Conservation (phyloP, 2,113 vertebrate genomes). For the Anseranas semipalmata region DNA sequence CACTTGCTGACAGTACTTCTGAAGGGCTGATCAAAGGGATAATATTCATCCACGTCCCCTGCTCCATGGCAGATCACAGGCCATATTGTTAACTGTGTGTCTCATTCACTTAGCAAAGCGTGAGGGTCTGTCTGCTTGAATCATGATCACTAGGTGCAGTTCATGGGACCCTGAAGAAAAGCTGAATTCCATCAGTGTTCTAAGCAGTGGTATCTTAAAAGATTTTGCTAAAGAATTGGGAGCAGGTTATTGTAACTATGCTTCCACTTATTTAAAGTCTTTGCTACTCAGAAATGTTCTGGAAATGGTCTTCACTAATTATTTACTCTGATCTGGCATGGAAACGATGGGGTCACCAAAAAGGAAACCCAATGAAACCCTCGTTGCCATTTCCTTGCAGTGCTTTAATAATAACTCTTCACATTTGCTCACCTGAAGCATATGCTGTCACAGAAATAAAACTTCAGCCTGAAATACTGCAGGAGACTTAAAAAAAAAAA, state of each 20-base stretch:
- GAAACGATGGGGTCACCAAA: not conserved
- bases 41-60: not conserved
- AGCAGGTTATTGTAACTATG: not conserved
- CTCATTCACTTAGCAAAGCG: constrained; percentile 46
- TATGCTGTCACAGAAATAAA: not conserved
- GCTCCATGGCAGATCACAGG: constrained; percentile 3
- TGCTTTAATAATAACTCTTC: not conserved
- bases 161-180: constrained; percentile 12
- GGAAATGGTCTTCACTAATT: not conserved
- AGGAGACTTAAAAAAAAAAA: too few species aligned
- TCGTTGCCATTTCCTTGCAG: not conserved
- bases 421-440: not conserved
- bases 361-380: not conserved
- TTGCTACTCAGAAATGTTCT: not conserved
- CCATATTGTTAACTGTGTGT: constrained; percentile 37
- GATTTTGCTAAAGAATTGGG: not conserved
- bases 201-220: not conserved
- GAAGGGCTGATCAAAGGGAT: constrained; percentile 53
- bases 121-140: constrained; percentile 42
- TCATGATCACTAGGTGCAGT: not conserved
- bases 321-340: not conserved
- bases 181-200: not conserved
- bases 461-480: not conserved
- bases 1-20: not conserved
- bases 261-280: not conserved